Conservation (phyloP, 2,113 vertebrate species). For the Megaceryle torquata region DNA sequence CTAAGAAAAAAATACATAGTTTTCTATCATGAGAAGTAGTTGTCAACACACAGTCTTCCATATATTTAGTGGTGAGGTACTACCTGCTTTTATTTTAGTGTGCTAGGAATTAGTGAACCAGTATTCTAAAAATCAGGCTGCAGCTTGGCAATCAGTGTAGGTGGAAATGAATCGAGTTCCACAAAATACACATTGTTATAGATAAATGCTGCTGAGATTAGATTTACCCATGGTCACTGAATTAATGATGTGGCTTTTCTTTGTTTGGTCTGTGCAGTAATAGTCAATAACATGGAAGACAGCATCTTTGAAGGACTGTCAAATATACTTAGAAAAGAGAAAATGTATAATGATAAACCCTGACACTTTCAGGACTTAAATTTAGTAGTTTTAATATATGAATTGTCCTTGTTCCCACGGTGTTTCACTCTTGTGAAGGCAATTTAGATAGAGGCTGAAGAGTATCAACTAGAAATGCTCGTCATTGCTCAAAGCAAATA, state of each 20-base stretch:
- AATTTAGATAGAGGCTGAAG: not conserved
- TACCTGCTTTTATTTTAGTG: not conserved
- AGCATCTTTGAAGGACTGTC: not conserved
- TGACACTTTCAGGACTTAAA: not conserved
- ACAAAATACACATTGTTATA: not conserved
- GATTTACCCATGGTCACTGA: not conserved
- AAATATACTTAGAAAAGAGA: not conserved
- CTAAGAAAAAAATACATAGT: too few species aligned
- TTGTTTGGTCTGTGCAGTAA: not conserved
- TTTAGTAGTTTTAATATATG: not conserved
- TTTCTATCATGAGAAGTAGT: too few species aligned
- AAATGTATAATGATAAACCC: not conserved
- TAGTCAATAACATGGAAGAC: not conserved
- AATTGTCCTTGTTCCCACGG: not conserved
- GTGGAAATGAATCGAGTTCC: not conserved
- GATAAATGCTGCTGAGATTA: not conserved
- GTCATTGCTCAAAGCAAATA: not conserved
- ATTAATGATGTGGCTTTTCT: not conserved
- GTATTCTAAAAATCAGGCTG: not conserved
- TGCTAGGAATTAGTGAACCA: not conserved
- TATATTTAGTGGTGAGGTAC: too few species aligned
- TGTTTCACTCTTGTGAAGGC: not conserved
- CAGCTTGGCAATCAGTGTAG: not conserved
- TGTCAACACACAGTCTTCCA: too few species aligned
- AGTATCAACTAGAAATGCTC: not conserved